phyloP scores from a whole-genome alignment of 2,797 vertebrate species.

The Arremon aurantiirostris region DNA sequence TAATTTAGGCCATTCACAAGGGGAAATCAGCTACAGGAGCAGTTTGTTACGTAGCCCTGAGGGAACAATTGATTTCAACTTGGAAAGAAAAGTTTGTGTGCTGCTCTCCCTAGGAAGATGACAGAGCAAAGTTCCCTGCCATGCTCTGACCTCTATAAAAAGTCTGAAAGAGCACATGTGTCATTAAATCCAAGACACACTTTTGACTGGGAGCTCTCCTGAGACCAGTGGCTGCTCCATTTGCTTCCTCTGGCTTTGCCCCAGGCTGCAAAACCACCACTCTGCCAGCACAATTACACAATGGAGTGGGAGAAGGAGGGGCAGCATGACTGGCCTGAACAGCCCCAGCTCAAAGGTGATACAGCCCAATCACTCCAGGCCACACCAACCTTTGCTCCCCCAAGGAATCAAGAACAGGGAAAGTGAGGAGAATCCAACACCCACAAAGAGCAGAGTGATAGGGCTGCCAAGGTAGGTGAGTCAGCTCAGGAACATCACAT shows the following conservation, averaged over 20 bases:
- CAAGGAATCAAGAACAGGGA: background rate
- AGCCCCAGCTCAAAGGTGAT: background rate
- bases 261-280: background rate
- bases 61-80: background rate
- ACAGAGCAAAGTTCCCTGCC: conserved; percentile 13
- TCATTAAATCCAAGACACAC: conserved; percentile 20
- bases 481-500: background rate
- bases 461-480: background rate
- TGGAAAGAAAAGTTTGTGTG: background rate
- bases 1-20: background rate
- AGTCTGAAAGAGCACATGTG: background rate
- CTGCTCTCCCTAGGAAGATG: background rate
- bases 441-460: background rate
- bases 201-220: background rate
- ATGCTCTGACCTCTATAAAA: background rate
- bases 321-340: background rate
- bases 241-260: conserved; percentile 42
- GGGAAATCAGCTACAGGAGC: background rate
- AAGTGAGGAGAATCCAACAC: background rate
- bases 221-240: background rate
- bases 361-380: background rate
- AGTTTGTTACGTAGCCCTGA: background rate
- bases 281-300: background rate
- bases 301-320: background rate
- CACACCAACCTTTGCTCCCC: background rate